Percentiles rank a stretch among this genome's conserved stretches.
Conservation (phyloP, 2,113 vertebrate species). For the Cinclus cinclus region DNA sequence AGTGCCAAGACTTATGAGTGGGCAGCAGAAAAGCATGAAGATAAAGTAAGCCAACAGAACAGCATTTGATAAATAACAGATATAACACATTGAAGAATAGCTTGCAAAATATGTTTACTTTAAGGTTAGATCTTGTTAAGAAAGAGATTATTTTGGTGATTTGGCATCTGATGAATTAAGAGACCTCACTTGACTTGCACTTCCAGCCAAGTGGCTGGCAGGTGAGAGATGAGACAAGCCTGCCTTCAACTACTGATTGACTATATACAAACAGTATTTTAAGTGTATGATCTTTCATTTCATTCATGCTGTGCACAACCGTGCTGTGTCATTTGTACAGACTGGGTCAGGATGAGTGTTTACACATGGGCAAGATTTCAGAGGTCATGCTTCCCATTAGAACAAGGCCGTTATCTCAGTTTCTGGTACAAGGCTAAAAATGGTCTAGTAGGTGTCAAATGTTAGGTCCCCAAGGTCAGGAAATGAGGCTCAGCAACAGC, state of each 20-base stretch:
- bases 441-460: background rate
- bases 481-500: background rate
- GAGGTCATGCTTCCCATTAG: background rate
- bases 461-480: background rate
- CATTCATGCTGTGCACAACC: background rate
- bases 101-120: background rate
- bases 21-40: background rate
- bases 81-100: background rate
- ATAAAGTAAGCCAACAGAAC: background rate
- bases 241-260: background rate
- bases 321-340: accelerated
- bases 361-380: background rate
- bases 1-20: background rate
- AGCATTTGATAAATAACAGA: background rate
- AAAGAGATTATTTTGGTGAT: background rate
- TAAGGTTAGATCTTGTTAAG: background rate
- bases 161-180: background rate
- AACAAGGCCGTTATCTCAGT: background rate
- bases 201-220: background rate
- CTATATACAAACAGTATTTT: background rate
- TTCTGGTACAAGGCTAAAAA: background rate
- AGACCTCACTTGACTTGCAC: background rate
- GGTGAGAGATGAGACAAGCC: background rate
- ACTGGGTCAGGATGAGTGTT: background rate
- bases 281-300: background rate